These are phyloP conservation scores for Paelopatides confundens DNA, from an alignment of 53 echinoderm and acorn worm genomes.

Conservation along the genomic window DNA sequence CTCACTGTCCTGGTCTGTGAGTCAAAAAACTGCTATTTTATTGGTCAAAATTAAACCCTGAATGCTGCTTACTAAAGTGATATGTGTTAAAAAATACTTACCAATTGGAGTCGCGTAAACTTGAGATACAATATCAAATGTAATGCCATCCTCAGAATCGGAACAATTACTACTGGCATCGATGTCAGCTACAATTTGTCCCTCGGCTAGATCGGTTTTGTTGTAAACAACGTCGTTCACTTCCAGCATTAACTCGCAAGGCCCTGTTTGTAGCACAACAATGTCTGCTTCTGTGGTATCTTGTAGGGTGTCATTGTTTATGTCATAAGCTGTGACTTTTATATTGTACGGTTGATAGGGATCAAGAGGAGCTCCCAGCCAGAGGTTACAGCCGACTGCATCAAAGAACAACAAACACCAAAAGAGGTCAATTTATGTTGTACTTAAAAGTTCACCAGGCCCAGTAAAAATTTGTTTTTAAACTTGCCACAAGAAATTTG, in stretches of 20 bases:
- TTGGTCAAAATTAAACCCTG: no score
- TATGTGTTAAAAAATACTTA: no score
- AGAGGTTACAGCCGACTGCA: background rate
- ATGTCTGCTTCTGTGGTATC: background rate
- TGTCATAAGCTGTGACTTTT: background rate
- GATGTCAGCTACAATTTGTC: background rate
- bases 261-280: background rate
- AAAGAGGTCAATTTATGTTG: no score
- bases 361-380: background rate
- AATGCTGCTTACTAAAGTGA: no score
- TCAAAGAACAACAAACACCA: background rate
- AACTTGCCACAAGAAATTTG: no score
- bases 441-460: no score
- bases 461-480: no score
- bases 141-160: background rate
- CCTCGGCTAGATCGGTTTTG: background rate
- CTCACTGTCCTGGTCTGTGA: no score
- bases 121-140: background rate
- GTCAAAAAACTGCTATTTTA: no score
- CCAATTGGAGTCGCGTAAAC: background rate
- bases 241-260: background rate
- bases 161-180: conserved; percentile 12
- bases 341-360: background rate
- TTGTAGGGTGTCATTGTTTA: background rate
- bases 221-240: background rate